phyloP scores from a whole-genome alignment of 2,888 invertebrate genomes.

The Meteorus cinctellus region DNA sequence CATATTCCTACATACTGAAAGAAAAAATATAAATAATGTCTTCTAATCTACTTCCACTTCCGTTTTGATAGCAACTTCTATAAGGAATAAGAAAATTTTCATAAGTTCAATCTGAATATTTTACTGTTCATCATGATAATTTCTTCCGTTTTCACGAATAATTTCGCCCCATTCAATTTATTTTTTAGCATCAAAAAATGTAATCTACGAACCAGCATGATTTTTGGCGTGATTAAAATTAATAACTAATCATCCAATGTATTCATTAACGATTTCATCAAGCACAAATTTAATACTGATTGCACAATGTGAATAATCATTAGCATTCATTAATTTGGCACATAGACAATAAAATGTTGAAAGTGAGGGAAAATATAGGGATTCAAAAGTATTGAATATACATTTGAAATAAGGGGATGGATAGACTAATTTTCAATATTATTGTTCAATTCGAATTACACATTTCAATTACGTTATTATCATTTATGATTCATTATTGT shows the following conservation, averaged over 20 bases:
- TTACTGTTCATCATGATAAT: too few relatives aligned
- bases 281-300: not conserved
- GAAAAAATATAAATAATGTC: too few relatives aligned
- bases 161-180: not conserved
- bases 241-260: not conserved
- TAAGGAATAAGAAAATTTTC: too few relatives aligned
- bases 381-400: not conserved
- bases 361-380: not conserved
- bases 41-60: too few relatives aligned
- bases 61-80: too few relatives aligned
- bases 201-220: not conserved
- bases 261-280: slow-evolving; percentile 8
- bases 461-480: not conserved
- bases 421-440: not conserved
- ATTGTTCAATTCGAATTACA: not conserved
- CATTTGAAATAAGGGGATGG: not conserved
- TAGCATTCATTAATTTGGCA: not conserved
- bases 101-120: too few relatives aligned
- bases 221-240: not conserved
- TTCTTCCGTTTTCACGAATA: not conserved
- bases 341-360: not conserved
- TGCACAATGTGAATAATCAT: not conserved
- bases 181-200: not conserved
- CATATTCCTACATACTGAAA: too few relatives aligned
- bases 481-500: not conserved